phyloP scores from a whole-genome alignment of 1,140 invertebrate genomes.

The Bombus affinis region DNA sequence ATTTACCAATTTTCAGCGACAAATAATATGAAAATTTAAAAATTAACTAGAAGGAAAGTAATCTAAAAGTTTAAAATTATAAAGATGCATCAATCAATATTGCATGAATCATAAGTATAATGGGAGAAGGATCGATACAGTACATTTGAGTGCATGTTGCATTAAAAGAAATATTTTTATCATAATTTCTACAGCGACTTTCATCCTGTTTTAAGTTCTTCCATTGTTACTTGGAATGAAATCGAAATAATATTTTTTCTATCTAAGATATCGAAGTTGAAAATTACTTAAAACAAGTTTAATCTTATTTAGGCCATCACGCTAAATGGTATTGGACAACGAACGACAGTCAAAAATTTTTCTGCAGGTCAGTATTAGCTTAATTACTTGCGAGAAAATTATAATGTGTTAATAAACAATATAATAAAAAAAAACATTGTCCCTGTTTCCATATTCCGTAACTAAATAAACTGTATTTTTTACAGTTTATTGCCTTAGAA shows the following conservation, averaged over 20 bases:
- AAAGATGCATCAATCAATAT: constrained; percentile 40
- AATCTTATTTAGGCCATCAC: constrained; percentile 42
- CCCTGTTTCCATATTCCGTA: neutral
- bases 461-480: neutral
- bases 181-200: neutral
- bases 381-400: neutral
- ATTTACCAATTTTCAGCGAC: neutral
- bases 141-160: constrained; percentile 26
- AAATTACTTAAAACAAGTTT: constrained; percentile 40
- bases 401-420: neutral
- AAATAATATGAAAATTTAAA: neutral
- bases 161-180: neutral
- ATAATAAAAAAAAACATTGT: neutral
- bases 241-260: neutral
- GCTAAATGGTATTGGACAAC: constrained; percentile 26
- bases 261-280: neutral
- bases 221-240: neutral
- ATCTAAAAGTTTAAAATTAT: neutral
- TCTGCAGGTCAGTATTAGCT: constrained; percentile 49
- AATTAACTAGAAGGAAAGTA: neutral
- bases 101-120: constrained; percentile 8
- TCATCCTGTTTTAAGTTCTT: neutral
- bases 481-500: neutral
- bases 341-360: constrained; percentile 32
- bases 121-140: neutral